phyloP scores from a whole-genome alignment of 2,113 vertebrate species.

The Motacilla alba region DNA sequence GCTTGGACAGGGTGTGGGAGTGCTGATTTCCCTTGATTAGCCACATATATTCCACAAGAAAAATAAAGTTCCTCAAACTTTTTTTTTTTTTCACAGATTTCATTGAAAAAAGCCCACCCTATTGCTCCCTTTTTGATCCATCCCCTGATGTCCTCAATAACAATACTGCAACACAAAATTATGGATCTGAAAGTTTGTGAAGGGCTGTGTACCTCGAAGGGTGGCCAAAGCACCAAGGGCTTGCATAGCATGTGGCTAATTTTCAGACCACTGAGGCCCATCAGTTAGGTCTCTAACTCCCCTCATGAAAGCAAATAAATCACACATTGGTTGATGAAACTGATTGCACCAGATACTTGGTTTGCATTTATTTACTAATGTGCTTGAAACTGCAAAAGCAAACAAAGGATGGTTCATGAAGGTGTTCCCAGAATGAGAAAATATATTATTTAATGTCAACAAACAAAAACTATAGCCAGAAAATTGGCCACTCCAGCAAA shows the following conservation, averaged over 20 bases:
- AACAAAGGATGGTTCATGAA: not conserved
- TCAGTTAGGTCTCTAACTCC: not conserved
- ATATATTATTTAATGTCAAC: not conserved
- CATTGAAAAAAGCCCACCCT: not conserved
- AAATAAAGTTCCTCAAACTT: constrained; percentile 1
- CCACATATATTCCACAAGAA: constrained; percentile 26
- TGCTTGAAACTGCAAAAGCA: not conserved
- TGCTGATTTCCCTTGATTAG: constrained; percentile 43
- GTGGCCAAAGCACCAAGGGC: not conserved
- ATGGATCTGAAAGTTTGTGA: not conserved
- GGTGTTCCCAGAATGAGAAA: not conserved
- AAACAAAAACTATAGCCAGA: not conserved
- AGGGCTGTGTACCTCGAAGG: not conserved
- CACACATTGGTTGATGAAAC: not conserved
- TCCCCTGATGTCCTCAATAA: not conserved
- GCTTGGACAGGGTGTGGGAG: constrained; percentile 43
- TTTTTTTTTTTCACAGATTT: not conserved
- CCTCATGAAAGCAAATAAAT: not conserved
- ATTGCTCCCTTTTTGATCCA: not conserved
- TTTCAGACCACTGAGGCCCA: not conserved
- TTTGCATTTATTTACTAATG: not conserved
- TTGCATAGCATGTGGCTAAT: not conserved
- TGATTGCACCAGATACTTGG: not conserved
- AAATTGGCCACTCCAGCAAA: not conserved
- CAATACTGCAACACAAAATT: not conserved